phyloP scores from a whole-genome alignment of 2,888 invertebrate species.

The Papilio demoleus region DNA sequence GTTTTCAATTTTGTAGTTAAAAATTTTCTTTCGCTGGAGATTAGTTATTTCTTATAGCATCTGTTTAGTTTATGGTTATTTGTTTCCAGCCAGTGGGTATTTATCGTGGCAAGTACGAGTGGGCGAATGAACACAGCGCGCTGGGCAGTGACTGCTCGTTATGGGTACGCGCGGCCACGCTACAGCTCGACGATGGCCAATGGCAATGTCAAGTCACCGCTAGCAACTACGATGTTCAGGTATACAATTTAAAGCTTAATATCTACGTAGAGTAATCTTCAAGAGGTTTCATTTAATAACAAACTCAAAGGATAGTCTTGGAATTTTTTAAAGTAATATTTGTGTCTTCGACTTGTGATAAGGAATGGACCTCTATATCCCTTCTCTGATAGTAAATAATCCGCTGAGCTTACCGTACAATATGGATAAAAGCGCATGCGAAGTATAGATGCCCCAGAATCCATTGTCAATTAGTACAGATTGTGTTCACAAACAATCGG shows the following conservation, averaged over 20 bases:
- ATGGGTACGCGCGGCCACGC: conserved; percentile 91
- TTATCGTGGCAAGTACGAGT: conserved; percentile 94
- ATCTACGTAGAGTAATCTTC: too few species aligned
- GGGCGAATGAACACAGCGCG: conserved; percentile 86
- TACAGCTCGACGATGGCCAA: conserved; percentile 94
- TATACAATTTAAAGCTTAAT: conserved; percentile 49
- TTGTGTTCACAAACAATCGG: conserved; percentile 16
- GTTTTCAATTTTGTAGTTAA: too few species aligned
- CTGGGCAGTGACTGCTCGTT: conserved; percentile 91
- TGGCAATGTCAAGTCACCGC: conserved; percentile 98
- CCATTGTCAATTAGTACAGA: conserved; percentile 9
- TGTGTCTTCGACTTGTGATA: too few species aligned
- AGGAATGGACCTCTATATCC: neutral
- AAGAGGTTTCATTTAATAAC: too few species aligned
- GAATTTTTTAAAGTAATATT: too few species aligned
- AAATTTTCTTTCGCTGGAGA: too few species aligned
- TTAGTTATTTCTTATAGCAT: too few species aligned
- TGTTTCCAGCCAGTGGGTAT: conserved; percentile 92
- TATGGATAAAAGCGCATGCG: neutral
- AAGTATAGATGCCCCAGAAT: neutral
- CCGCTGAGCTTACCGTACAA: neutral
- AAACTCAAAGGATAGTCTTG: too few species aligned
- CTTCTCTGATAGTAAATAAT: neutral
- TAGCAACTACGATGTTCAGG: conserved; percentile 90
- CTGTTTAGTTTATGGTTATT: neutral